These are phyloP conservation scores for Callosobruchus maculatus DNA, from an alignment of 2,888 invertebrate genomes.

Conservation along the genomic window DNA sequence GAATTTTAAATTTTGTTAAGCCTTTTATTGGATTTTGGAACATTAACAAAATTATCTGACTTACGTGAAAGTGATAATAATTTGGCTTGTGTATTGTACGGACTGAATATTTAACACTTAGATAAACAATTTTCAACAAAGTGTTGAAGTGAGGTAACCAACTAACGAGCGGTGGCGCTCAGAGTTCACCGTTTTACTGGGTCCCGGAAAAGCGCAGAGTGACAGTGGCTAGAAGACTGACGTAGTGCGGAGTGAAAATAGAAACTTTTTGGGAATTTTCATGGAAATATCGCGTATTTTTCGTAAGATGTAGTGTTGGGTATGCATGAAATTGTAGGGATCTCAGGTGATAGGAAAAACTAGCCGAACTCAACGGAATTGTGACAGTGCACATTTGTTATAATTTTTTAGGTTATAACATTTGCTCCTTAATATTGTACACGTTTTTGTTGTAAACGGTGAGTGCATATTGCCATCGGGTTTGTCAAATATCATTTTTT, in stretches of 20 bases:
- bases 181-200: background rate
- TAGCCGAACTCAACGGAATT: slow-evolving; percentile 6
- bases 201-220: background rate
- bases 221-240: background rate
- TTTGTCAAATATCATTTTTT: background rate
- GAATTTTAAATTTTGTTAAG: background rate
- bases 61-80: background rate
- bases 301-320: background rate
- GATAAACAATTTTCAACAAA: background rate
- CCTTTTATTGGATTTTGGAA: background rate
- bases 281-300: background rate
- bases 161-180: background rate
- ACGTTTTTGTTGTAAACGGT: slow-evolving; percentile 19
- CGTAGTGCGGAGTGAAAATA: background rate
- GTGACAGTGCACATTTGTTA: slow-evolving; percentile 20
- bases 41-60: background rate
- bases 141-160: background rate
- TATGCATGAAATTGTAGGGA: background rate
- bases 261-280: background rate
- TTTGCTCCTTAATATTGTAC: slow-evolving; percentile 5
- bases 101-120: too few relatives aligned
- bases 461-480: slow-evolving; percentile 6
- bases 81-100: too few relatives aligned
- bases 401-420: slow-evolving; percentile 26
- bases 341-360: background rate